Percentiles rank a stretch among this genome's conserved stretches.
phyloP scores from a whole-genome alignment of 1,140 invertebrate species.

The Scylla paramamosain region DNA sequence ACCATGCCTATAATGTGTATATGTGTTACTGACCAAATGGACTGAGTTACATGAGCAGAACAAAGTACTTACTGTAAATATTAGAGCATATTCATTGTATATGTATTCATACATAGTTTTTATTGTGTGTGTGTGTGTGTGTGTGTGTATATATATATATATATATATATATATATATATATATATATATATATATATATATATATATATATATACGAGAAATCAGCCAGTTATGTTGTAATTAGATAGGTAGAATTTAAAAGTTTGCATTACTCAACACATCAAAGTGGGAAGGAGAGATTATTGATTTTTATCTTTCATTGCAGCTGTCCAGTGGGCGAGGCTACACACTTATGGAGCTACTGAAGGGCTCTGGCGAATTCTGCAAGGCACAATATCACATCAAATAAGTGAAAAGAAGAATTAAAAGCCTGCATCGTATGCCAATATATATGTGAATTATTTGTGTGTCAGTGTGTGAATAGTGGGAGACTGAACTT shows the following conservation, averaged over 20 bases:
- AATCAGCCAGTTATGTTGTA: no score
- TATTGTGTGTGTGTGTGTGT: not conserved
- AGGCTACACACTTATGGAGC: conserved; percentile 78
- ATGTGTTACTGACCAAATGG: no score
- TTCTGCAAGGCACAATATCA: conserved; percentile 78
- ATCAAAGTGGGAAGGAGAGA: no score
- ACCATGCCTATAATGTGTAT: no score
- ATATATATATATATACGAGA: not conserved
- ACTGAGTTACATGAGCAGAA: no score
- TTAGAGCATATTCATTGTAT: not conserved
- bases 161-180: conserved; percentile 52
- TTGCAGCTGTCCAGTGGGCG: conserved; percentile 77
- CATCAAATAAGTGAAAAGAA: conserved; percentile 72
- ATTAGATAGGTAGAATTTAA: no score
- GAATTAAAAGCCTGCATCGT: conserved; percentile 45
- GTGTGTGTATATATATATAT: conserved; percentile 44
- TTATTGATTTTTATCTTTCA: not conserved
- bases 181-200: conserved; percentile 42
- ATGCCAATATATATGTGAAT: conserved; percentile 64
- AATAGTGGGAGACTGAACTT: conserved; percentile 70
- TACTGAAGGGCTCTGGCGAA: conserved; percentile 77
- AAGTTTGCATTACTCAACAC: no score
- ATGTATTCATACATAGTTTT: conserved; percentile 30
- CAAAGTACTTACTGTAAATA: no score
- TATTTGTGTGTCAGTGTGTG: conserved; percentile 67